A percentile compares a stretch with the other conserved stretches of the same genome.
These are phyloP conservation scores for Pseudoatta argentina DNA, from an alignment of 1,140 invertebrate species.

Conservation along the genomic window DNA sequence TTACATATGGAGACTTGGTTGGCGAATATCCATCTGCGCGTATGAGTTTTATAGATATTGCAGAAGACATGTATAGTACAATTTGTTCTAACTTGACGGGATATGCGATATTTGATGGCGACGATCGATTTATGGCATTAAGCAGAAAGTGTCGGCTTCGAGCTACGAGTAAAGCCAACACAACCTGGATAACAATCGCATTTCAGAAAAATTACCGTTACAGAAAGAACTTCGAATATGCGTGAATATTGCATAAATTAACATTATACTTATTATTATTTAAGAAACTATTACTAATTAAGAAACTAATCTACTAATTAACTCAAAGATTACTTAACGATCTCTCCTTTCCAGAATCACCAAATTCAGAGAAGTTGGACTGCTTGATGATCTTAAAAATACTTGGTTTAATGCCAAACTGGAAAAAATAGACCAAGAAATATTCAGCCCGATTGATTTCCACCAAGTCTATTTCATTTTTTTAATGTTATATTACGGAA, in stretches of 20 bases:
- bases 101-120: constrained; percentile 62
- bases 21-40: not conserved
- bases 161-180: constrained; percentile 21
- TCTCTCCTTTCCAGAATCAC: constrained; percentile 54
- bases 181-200: constrained; percentile 66
- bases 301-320: not conserved
- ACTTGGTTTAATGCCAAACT: constrained; percentile 64
- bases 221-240: constrained; percentile 68
- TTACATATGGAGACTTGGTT: too few relatives aligned
- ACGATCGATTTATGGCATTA: constrained; percentile 54
- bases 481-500: constrained; percentile 48
- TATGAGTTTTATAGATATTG: not conserved
- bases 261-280: not conserved
- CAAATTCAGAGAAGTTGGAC: constrained; percentile 70
- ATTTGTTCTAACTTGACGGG: constrained; percentile 52
- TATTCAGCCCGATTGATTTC: constrained; percentile 66
- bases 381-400: constrained; percentile 61
- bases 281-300: not conserved
- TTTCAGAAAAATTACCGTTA: constrained; percentile 58
- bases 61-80: constrained; percentile 37
- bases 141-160: constrained; percentile 58
- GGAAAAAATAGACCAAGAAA: not conserved
- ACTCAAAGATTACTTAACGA: not conserved
- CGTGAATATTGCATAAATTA: constrained; percentile 61
- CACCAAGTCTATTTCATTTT: constrained; percentile 72